These are phyloP conservation scores for Clamator glandarius DNA, from an alignment of 2,797 vertebrate species.

Conservation along the genomic window DNA sequence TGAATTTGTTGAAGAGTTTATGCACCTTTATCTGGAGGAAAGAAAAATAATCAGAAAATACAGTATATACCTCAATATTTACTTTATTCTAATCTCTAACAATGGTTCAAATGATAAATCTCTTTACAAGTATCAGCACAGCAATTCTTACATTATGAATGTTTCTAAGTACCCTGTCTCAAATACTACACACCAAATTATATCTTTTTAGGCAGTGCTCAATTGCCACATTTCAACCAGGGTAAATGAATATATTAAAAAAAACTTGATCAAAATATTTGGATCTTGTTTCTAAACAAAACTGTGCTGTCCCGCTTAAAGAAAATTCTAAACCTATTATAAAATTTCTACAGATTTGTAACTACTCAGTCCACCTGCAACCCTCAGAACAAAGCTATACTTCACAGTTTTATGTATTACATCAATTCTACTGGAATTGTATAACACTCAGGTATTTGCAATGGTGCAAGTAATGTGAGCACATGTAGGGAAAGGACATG, in stretches of 20 bases:
- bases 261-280: not conserved
- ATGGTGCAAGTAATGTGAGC: not conserved
- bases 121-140: not conserved
- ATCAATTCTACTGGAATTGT: not conserved
- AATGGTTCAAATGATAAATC: not conserved
- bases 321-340: not conserved
- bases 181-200: not conserved
- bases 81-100: not conserved
- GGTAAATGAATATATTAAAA: not conserved
- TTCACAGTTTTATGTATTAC: not conserved
- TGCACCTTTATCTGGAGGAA: constrained; percentile 73
- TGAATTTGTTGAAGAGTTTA: constrained; percentile 81
- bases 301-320: not conserved
- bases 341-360: not conserved
- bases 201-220: not conserved
- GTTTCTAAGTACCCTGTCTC: not conserved
- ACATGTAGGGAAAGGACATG: not conserved
- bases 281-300: not conserved
- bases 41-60: not conserved
- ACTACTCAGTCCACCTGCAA: not conserved
- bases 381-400: not conserved
- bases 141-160: not conserved
- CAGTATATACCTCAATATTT: not conserved
- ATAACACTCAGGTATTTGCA: not conserved
- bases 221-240: not conserved